Evolutionary conservation across 2,797 vertebrate genomes (phyloP), one percentile per base, ranked within the genome.

Genomic region (Channallabes apus): DNA sequence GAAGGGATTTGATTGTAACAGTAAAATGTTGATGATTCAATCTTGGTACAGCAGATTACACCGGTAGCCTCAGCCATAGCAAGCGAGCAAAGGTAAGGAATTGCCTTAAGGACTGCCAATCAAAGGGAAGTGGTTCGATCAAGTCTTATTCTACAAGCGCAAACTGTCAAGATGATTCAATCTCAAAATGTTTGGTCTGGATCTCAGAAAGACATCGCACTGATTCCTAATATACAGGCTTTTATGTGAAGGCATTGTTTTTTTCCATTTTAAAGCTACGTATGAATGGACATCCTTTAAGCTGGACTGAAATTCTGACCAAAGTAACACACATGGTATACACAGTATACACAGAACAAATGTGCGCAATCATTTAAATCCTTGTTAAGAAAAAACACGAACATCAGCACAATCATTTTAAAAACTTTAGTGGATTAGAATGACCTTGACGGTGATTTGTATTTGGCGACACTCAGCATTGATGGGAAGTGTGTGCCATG

Each of bases 11-110:
- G 62, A 76, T 76, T 67, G 85, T 82, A 51, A 86, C 72, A 59
- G 85, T 77, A 32, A 86, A 80, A 65, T 83, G 81, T 65, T 87
- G 83, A 88, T 86, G 84, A 89, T 87, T 88, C 83, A 85, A 71
- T 87, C 80, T 82, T 78, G 46, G 87, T 75, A 58, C 51, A 24
- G 80, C n/a, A 82, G 83, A 78, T 85, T 84, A 78, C 67, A 83
- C 51, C n/a, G 32, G 29, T 38, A 76, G 84, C 75, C 32, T 51
- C 38, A 68, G 64, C 73, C 62, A 29, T 22, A 86, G 82, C 71
- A 27, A 82, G 51, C 75, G 82, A 82, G 54, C 24, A 41, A 32
- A 79, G 22, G 58, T 32, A 81, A 56, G 35, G 85, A 85, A 82
- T 75, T 82, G 67, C 88, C 82, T 86, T 24, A n/a, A 84, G 84